Conservation (phyloP, 2,797 vertebrate genomes). For the Falco novaeseelandiae region DNA sequence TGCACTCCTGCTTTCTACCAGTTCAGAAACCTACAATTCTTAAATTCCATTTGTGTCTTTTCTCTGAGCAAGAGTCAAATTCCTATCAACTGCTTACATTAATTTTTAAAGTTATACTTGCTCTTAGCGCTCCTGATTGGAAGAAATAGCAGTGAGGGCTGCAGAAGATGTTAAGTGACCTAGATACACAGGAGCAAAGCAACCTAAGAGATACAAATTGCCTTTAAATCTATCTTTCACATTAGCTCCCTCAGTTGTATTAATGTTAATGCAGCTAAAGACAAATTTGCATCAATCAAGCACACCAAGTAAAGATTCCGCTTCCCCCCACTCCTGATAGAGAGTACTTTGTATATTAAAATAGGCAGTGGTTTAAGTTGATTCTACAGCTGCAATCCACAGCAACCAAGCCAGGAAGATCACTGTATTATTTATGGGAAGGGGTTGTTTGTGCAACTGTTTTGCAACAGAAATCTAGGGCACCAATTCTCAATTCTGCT, state of each 20-base stretch:
- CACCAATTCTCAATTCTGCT: not conserved
- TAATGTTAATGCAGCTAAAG: too few relatives aligned
- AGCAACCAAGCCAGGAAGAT: slow-evolving; percentile 36
- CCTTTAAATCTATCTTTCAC: slow-evolving; percentile 30
- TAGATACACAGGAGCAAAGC: slow-evolving; percentile 44
- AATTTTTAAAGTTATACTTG: slow-evolving; percentile 60
- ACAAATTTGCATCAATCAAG: slow-evolving; percentile 43
- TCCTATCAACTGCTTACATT: slow-evolving; percentile 36
- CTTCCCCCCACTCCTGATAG: fast-evolving
- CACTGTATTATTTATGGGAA: slow-evolving; percentile 67
- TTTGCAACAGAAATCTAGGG: slow-evolving; percentile 60
- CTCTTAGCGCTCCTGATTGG: slow-evolving; percentile 8
- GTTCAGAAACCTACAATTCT: not conserved
- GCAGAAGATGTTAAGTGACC: slow-evolving; percentile 41
- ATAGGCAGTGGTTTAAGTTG: slow-evolving; percentile 29
- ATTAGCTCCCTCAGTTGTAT: not conserved
- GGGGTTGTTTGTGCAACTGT: slow-evolving; percentile 56
- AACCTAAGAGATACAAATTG: slow-evolving; percentile 41
- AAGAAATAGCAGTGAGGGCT: not conserved
- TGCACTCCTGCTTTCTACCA: not conserved
- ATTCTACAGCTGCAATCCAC: slow-evolving; percentile 38
- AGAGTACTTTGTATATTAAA: slow-evolving; percentile 16
- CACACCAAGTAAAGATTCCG: not conserved
- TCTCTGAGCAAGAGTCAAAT: slow-evolving; percentile 12
- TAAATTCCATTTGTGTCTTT: not conserved